These are phyloP conservation scores for Cichlasoma orientale DNA, from an alignment of 2,797 vertebrate genomes.

Conservation along the genomic window DNA sequence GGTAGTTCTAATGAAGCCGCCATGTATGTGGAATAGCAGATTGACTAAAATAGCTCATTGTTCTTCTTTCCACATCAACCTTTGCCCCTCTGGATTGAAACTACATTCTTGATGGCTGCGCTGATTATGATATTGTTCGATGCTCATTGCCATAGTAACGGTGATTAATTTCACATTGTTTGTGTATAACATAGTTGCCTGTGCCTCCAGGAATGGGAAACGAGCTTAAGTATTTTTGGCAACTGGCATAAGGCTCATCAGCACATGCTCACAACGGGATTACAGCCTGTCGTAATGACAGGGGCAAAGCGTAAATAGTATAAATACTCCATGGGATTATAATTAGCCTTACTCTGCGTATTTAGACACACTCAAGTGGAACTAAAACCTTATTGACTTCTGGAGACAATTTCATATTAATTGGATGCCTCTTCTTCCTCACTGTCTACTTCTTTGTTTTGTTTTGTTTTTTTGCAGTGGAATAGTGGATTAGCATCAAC, in stretches of 20 bases:
- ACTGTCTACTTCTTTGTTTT: conserved; percentile 25
- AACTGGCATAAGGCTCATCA: conserved; percentile 62
- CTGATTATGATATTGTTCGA: conserved; percentile 71
- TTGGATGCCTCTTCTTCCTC: conserved; percentile 62
- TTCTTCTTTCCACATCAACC: conserved; percentile 56
- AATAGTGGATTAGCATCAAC: conserved; percentile 51
- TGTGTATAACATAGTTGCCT: conserved; percentile 31
- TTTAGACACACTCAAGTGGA: conserved; percentile 73
- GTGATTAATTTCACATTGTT: conserved; percentile 61
- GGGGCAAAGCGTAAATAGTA: conserved; percentile 68
- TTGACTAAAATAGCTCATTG: conserved; percentile 68
- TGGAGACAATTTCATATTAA: conserved; percentile 78
- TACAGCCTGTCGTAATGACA: conserved; percentile 68
- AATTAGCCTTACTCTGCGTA: conserved; percentile 74
- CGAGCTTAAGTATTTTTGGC: conserved; percentile 56
- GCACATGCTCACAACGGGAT: conserved; percentile 64
- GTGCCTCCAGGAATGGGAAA: conserved; percentile 40
- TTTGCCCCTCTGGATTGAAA: conserved; percentile 56
- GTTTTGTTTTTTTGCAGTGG: background rate
- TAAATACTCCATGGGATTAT: conserved; percentile 75
- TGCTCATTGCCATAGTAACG: conserved; percentile 65
- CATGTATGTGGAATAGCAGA: conserved; percentile 50
- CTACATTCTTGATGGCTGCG: conserved; percentile 29
- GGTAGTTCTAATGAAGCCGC: conserved; percentile 72
- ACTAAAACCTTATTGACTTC: conserved; percentile 79